phyloP scores from a whole-genome alignment of 2,797 vertebrate species.

The Sarcoramphus papa region DNA sequence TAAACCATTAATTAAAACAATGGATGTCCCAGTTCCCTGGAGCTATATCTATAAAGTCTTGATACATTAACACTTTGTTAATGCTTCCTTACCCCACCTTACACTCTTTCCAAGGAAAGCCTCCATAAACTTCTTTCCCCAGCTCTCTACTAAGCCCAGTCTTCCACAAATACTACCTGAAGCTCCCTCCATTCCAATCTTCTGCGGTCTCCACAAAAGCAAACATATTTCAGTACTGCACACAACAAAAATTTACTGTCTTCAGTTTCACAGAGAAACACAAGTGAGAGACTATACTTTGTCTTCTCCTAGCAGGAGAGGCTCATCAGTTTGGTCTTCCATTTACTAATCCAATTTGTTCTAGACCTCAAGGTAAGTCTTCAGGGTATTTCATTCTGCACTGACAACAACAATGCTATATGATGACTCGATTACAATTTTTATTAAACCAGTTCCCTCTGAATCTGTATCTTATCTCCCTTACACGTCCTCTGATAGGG shows the following conservation, averaged over 20 bases:
- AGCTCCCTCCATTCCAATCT: background rate
- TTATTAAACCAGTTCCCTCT: background rate
- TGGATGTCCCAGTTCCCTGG: background rate
- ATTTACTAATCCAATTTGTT: background rate
- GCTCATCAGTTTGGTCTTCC: background rate
- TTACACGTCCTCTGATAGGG: accelerated
- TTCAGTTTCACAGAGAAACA: accelerated
- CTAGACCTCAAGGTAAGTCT: background rate
- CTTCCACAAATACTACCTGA: background rate
- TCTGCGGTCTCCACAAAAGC: background rate
- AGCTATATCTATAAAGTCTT: background rate
- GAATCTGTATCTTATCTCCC: background rate
- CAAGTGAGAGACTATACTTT: background rate
- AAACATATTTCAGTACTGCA: background rate
- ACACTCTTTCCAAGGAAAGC: background rate
- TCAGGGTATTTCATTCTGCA: background rate
- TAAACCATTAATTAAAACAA: background rate
- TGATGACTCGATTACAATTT: accelerated
- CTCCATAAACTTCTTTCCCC: background rate
- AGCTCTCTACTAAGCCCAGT: background rate
- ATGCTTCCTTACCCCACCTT: background rate
- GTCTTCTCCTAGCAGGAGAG: background rate
- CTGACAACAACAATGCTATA: background rate
- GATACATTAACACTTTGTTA: background rate
- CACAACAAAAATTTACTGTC: background rate